Evolutionary conservation across 2,797 vertebrate genomes (phyloP).

Genomic region (Enteromius anoplus): DNA sequence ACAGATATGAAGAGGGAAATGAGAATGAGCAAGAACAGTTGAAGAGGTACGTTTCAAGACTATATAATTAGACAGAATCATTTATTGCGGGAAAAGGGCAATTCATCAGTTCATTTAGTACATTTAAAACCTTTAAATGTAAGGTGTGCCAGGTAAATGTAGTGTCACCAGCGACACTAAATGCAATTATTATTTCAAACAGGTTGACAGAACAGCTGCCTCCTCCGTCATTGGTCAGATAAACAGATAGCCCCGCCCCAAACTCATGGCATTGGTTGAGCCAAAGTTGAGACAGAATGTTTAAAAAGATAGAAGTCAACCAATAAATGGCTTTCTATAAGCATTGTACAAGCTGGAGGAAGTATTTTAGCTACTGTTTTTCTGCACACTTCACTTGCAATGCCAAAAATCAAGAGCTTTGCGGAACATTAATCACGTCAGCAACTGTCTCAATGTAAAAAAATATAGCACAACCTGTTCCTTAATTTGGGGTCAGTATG

Average conservation of each 20-base stretch:
- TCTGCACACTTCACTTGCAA: background rate
- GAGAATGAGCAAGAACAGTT: conserved; percentile 25
- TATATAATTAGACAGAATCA: conserved; percentile 16
- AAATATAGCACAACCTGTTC: background rate
- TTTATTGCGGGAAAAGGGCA: conserved; percentile 21
- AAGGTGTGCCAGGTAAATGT: background rate
- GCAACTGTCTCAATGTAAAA: background rate
- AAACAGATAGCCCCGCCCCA: background rate
- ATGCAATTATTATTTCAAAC: background rate
- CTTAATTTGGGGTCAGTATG: background rate
- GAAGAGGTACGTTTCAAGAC: background rate
- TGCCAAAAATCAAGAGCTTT: background rate
- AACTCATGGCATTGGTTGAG: background rate
- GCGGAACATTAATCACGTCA: background rate
- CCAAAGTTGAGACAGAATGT: background rate
- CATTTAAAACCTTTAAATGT: conserved; percentile 8
- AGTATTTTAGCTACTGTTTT: background rate
- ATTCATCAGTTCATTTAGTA: background rate
- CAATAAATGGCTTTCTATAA: background rate
- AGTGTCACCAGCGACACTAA: background rate
- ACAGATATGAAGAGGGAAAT: conserved; percentile 48
- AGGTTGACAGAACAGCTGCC: background rate
- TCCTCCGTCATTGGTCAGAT: background rate
- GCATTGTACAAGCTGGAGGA: background rate
- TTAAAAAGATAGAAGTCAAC: background rate